phyloP scores from a whole-genome alignment of 1,140 invertebrate genomes.

The Triops cancriformis region DNA sequence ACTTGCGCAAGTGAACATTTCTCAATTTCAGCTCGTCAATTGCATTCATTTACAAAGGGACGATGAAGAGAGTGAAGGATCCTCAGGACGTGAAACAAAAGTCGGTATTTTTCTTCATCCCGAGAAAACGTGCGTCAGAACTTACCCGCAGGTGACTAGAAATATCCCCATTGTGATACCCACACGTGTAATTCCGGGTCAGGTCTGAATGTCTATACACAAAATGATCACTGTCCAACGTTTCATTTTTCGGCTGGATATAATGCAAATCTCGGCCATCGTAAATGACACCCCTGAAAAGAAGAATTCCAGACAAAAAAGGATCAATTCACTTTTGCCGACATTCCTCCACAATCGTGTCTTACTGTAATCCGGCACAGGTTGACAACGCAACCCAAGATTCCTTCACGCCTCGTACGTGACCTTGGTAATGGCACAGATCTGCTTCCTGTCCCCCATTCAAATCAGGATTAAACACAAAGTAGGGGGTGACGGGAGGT shows the following conservation, averaged over 20 bases:
- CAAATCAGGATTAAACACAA: conserved; percentile 35
- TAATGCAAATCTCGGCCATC: conserved; percentile 69
- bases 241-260: conserved; percentile 50
- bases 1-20: no score
- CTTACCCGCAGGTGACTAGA: conserved; percentile 13
- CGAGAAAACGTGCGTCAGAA: neutral
- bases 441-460: conserved; percentile 51
- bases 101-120: no score
- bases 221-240: conserved; percentile 44
- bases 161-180: conserved; percentile 36
- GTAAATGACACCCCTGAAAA: conserved; percentile 61
- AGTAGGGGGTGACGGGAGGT: conserved; percentile 3
- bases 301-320: conserved; percentile 26
- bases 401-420: conserved; percentile 53
- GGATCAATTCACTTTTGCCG: neutral
- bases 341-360: neutral
- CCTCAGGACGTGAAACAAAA: no score
- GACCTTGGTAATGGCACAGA: conserved; percentile 76
- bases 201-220: conserved; percentile 62
- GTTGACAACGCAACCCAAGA: conserved; percentile 82
- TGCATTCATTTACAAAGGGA: no score
- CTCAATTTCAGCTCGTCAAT: no score
- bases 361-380: conserved; percentile 49
- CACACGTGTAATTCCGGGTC: conserved; percentile 56
- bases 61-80: no score